phyloP scores from a whole-genome alignment of 2,113 vertebrate genomes.

The Struthio camelus region DNA sequence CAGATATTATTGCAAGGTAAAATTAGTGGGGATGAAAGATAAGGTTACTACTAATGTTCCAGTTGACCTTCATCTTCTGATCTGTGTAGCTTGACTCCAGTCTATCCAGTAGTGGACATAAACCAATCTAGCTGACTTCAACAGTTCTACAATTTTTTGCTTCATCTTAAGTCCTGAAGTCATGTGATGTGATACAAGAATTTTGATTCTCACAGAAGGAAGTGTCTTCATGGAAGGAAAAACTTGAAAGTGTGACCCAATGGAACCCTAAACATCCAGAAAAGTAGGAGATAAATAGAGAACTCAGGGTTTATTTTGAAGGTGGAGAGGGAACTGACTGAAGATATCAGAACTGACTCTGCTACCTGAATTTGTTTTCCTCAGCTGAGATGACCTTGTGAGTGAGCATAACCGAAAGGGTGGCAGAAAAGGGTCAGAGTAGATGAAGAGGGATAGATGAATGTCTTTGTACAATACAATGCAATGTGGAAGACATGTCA shows the following conservation, averaged over 20 bases:
- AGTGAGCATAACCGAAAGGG: fast-evolving
- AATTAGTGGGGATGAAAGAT: neutral
- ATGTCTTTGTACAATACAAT: neutral
- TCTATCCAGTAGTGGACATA: neutral
- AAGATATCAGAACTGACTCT: neutral
- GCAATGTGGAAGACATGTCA: neutral
- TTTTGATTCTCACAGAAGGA: neutral
- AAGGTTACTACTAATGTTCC: fast-evolving
- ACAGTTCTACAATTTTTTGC: fast-evolving
- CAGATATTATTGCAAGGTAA: neutral
- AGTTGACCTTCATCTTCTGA: neutral
- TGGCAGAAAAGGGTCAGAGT: neutral
- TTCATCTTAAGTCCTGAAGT: neutral
- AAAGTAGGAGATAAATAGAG: neutral
- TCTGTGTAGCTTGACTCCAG: neutral
- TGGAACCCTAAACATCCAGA: neutral
- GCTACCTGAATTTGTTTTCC: neutral
- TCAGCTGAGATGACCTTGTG: neutral
- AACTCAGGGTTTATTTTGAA: neutral
- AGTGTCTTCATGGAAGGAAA: neutral
- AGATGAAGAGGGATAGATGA: no score
- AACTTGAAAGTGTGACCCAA: neutral
- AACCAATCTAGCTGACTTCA: neutral
- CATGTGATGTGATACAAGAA: fast-evolving
- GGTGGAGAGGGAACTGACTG: neutral